Evolutionary conservation across 2,888 invertebrate genomes (phyloP).

Genomic region (Rhagophthalmus giganteus): DNA sequence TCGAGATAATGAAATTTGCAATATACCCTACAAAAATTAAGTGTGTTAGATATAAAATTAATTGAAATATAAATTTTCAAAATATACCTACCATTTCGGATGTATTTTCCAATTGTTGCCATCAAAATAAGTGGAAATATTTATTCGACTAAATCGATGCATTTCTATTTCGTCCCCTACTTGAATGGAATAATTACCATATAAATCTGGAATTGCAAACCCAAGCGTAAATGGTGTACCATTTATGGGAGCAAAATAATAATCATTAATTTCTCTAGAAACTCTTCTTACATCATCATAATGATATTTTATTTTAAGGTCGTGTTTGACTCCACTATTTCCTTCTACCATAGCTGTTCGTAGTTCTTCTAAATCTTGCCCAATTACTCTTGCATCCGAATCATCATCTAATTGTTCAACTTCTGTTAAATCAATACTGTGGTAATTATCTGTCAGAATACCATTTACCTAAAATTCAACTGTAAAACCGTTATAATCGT

Average conservation of each 20-base stretch:
- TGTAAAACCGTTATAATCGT: neutral
- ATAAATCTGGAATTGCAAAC: conserved; percentile 77
- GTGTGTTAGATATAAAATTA: neutral
- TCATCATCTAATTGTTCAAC: conserved; percentile 83
- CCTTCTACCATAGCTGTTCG: conserved; percentile 75
- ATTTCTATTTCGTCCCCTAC: conserved; percentile 77
- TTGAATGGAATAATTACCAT: conserved; percentile 73
- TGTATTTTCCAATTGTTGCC: conserved; percentile 78
- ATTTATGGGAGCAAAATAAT: conserved; percentile 79
- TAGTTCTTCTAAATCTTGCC: conserved; percentile 61
- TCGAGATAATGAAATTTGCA: conserved; percentile 85
- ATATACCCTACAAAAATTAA: conserved; percentile 67
- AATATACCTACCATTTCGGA: conserved; percentile 73
- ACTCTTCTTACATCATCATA: conserved; percentile 85
- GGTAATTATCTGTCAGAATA: conserved; percentile 85
- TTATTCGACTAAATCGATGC: conserved; percentile 67
- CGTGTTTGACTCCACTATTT: conserved; percentile 64
- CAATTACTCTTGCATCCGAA: conserved; percentile 67
- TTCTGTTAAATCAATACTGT: conserved; percentile 94
- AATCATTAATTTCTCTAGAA: conserved; percentile 76
- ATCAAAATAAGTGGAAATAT: conserved; percentile 73
- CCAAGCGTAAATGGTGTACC: conserved; percentile 87
- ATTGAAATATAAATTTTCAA: no score
- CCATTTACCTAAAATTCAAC: conserved; percentile 63
- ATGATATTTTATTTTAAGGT: conserved; percentile 76